Conservation (phyloP, 2,888 invertebrate genomes). For the Venusia cambrica region DNA sequence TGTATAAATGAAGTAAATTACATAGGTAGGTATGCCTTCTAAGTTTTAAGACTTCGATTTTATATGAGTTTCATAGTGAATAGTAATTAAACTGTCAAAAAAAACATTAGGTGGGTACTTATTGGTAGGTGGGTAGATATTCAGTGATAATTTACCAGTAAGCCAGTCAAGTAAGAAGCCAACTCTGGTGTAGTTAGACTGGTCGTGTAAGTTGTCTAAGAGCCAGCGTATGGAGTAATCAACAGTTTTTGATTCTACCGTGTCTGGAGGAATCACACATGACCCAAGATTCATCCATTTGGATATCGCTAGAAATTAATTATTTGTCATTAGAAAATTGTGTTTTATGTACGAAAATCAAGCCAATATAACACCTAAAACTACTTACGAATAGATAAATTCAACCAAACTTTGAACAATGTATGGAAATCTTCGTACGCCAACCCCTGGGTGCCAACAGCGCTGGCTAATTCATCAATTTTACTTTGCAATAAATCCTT, state of each 20-base stretch:
- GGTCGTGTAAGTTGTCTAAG: conserved; percentile 52
- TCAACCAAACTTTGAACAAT: conserved; percentile 71
- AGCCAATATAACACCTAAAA: neutral
- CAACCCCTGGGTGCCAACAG: conserved; percentile 56
- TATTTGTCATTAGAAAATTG: no score
- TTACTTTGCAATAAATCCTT: conserved; percentile 68
- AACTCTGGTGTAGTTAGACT: conserved; percentile 50
- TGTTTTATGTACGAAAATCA: neutral
- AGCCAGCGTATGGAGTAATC: conserved; percentile 67
- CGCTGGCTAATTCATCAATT: conserved; percentile 57
- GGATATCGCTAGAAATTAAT: conserved; percentile 60
- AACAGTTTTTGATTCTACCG: conserved; percentile 53
- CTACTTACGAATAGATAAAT: conserved; percentile 71
- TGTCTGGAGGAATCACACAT: conserved; percentile 63
- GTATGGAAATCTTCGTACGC: conserved; percentile 62
- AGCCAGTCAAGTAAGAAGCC: conserved; percentile 69
- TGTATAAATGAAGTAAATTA: no score
- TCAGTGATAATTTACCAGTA: conserved; percentile 54
- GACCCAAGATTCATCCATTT: conserved; percentile 67
- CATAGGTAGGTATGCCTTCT: no score
- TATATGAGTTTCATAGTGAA: no score
- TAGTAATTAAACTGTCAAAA: no score
- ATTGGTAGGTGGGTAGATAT: neutral
- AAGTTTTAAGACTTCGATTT: no score
- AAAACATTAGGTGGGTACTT: no score